A percentile compares a stretch with the other conserved stretches of the same genome.
phyloP scores from a whole-genome alignment of 2,888 invertebrate species.

The Eurytoma californica region DNA sequence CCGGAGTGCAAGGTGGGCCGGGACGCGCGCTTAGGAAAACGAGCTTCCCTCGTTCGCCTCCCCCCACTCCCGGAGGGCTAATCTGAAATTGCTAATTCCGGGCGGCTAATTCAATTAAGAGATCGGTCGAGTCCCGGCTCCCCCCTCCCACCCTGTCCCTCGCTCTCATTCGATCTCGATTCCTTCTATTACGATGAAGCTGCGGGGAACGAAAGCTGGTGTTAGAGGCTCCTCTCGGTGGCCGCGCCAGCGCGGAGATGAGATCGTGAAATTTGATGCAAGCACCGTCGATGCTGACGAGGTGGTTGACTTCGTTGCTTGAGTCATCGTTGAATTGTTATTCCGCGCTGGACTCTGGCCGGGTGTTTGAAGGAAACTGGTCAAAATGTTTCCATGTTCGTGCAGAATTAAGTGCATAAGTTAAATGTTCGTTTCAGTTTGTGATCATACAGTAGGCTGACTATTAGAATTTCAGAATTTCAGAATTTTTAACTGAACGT shows the following conservation, averaged over 20 bases:
- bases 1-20: not conserved
- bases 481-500: too few species aligned
- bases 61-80: constrained; percentile 58
- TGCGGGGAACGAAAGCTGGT: constrained; percentile 18
- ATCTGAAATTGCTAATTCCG: constrained; percentile 73
- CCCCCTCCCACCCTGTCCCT: constrained; percentile 4
- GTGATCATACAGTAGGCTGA: too few species aligned
- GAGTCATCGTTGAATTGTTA: not conserved
- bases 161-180: constrained; percentile 26
- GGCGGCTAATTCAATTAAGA: constrained; percentile 73
- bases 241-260: constrained; percentile 11
- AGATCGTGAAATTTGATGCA: constrained; percentile 17
- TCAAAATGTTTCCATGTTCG: too few species aligned
- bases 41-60: not conserved
- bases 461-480: too few species aligned
- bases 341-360: too few species aligned
- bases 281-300: constrained; percentile 21
- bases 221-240: constrained; percentile 32
- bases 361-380: too few species aligned
- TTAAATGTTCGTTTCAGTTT: too few species aligned
- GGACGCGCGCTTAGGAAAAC: not conserved
- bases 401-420: too few species aligned
- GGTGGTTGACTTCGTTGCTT: not conserved
- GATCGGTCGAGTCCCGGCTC: constrained; percentile 61
- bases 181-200: constrained; percentile 23